Base-by-base conservation (phyloP, 2,888 invertebrate genomes). In the Stramonita haemastoma region DNA sequence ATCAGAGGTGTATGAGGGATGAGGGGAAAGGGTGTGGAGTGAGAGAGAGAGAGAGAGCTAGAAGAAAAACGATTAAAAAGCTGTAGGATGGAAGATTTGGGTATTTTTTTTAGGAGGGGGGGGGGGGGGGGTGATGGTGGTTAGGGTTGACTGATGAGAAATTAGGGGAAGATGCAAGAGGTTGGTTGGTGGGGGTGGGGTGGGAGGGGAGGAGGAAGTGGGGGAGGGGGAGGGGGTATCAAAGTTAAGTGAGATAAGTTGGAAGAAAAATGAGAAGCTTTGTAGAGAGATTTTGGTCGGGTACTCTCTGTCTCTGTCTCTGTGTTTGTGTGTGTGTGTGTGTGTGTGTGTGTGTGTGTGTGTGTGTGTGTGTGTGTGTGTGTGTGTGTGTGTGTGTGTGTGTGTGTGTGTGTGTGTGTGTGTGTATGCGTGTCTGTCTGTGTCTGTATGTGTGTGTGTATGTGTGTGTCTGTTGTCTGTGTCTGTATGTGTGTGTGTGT, bases 341-440 rank as follows among this genome's bases (percentile, higher is more conserved):
- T 46, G 46, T 46, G 46, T 46, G 46, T 46, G 46, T 46, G 46
- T 46, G 46, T 46, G 46, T 46, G 46, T 8, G 46, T 46, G 46
- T n/a, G 46, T 46, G 46, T 8, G 46, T 5, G 46, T 8, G 46
- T 46, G 46, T n/a, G 46, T 46, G 46, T 8, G 46, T 5, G 46
- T 8, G 77, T n/a, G n/a, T 1, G 73, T 1, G n/a, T n/a, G 77
- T 77, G 77, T 77, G 77, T 77, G 77, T 77, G 77, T 77, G 77
- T 77, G 77, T 77, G 77, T 77, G 77, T 8, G 11, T 77, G 77
- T 77, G 77, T 77, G 77, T 77, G 77, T 77, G 77, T 77, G 77
- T 77, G 77, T 77, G 77, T n/a, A n/a, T n/a, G n/a, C n/a, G n/a
- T n/a, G n/a, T n/a, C n/a, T n/a, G n/a, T n/a, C n/a, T n/a, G n/a